Percentiles rank a stretch among this genome's conserved stretches.
phyloP scores from a whole-genome alignment of 2,113 vertebrate species.

The Zosterops lateralis region DNA sequence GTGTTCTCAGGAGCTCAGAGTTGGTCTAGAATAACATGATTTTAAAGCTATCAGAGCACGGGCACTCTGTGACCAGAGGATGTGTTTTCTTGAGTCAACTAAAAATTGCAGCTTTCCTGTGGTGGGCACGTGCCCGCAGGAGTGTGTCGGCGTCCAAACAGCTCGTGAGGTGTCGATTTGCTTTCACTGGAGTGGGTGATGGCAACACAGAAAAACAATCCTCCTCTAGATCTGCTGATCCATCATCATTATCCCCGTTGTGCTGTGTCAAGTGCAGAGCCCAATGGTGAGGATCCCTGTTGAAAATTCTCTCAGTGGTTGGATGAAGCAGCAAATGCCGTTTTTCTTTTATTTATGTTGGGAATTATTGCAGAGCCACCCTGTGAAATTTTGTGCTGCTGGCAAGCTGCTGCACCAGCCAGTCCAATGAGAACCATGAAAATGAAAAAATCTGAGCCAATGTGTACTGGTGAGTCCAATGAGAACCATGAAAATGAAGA shows the following conservation, averaged over 20 bases:
- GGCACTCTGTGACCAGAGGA: background rate
- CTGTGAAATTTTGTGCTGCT: background rate
- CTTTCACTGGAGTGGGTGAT: background rate
- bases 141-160: background rate
- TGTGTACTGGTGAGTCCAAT: background rate
- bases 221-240: conserved; percentile 64
- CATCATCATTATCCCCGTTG: conserved; percentile 22
- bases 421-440: background rate
- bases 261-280: conserved; percentile 19
- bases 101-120: background rate
- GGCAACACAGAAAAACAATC: conserved; percentile 48
- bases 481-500: background rate
- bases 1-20: background rate
- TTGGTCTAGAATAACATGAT: background rate
- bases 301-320: background rate
- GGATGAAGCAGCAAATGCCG: background rate
- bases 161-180: background rate
- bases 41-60: background rate
- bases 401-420: background rate
- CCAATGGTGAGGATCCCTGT: background rate
- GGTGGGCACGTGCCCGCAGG: background rate
- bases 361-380: conserved; percentile 58
- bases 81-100: background rate
- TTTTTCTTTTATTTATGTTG: background rate
- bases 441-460: background rate